Evolutionary conservation across 2,113 vertebrate genomes (phyloP), one percentile per base, ranked within the genome.

Genomic region (Galeopterus variegatus): DNA sequence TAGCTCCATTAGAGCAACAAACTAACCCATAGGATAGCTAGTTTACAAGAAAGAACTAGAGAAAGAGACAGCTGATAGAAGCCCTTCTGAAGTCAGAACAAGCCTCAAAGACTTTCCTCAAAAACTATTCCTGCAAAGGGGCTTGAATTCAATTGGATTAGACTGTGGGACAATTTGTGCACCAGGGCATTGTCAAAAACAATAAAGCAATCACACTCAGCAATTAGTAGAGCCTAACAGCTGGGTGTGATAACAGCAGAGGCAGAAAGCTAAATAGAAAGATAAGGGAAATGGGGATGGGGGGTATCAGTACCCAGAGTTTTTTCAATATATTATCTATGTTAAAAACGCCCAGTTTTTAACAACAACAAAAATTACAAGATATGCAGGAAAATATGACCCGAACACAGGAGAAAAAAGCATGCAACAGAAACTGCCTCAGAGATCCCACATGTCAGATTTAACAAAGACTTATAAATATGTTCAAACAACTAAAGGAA

Each of bases 51-150:
- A 41, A 72, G 56, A 85, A 33, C 18, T n/a, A 73, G 56, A 67
- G 73, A 79, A 75, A 52, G 33, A 82, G 41, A n/a, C 45, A n/a
- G 2, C 64, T 56, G 11, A 88, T 31, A 76, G 12, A 28, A 79
- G 17, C 67, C 11, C 58, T 73, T 45, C 6, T 36, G 82, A 36
- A 79, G 28, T 95, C 26, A 70, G 45, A 88, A 73, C 45, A 94
- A 84, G 85, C 65, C 60, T 88, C 86, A 81, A 52, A 77, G 9
- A 28, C 69, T 76, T 87, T 41, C 67, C 82, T 95, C 56, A 83
- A 50, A 67, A 96, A 58, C 18, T n/a, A 54, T 64, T 50, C n/a
- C 54, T 90, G 8, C 28, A 91, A 58, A 88, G 17, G 31, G 21
- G 14, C 17, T 92, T 80, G 72, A 67, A 58, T 62, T 90, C 33